A percentile compares a stretch with the other conserved stretches of the same genome.
These are phyloP conservation scores for Chromobotia macracanthus DNA, from an alignment of 2,797 vertebrate genomes.

Conservation along the genomic window DNA sequence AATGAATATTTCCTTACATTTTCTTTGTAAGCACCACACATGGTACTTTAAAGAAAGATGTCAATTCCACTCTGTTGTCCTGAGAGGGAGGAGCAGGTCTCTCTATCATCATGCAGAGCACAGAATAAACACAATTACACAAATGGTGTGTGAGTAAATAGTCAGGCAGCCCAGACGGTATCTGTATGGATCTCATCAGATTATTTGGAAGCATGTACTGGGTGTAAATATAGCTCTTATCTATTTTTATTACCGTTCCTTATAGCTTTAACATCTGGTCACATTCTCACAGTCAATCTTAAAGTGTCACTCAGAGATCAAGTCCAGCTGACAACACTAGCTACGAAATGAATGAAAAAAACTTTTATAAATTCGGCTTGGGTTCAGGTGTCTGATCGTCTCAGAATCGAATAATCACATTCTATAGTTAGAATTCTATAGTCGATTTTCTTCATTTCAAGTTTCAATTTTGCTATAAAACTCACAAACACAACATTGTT, in stretches of 20 bases:
- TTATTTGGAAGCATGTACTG: conserved; percentile 40
- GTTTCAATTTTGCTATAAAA: conserved; percentile 10
- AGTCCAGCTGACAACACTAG: neutral
- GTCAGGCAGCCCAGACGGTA: conserved; percentile 1
- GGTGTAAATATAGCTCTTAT: conserved; percentile 60
- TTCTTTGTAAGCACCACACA: neutral
- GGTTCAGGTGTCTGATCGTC: neutral
- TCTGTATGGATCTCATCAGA: neutral
- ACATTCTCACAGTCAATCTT: conserved; percentile 2
- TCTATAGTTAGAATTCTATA: conserved; percentile 10
- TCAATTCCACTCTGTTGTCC: conserved; percentile 13
- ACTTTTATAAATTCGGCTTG: neutral
- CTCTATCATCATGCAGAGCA: conserved; percentile 17
- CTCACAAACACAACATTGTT: neutral
- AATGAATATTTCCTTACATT: conserved; percentile 21
- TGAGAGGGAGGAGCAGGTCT: conserved; percentile 22
- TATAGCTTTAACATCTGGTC: conserved; percentile 5
- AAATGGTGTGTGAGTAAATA: conserved; percentile 7
- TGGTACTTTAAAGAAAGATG: conserved; percentile 29
- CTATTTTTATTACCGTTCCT: conserved; percentile 16
- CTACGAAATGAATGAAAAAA: neutral
- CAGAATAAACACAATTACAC: conserved; percentile 21
- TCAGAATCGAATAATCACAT: neutral
- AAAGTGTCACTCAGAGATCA: conserved; percentile 32
- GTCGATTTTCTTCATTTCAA: conserved; percentile 10